Evolutionary conservation across 2,113 vertebrate genomes (phyloP), one percentile per base, ranked within the genome.

Genomic region (Isurus oxyrinchus): DNA sequence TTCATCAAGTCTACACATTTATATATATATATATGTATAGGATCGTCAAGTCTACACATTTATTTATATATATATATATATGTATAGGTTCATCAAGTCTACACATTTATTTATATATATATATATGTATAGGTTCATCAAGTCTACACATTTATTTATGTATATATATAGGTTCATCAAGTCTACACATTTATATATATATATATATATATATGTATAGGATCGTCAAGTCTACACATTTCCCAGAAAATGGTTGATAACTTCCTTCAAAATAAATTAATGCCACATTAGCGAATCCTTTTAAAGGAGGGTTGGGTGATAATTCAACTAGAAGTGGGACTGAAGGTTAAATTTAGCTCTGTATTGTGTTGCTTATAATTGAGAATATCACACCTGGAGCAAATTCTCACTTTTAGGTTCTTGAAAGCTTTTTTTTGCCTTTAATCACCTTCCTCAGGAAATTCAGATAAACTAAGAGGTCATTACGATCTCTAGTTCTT

Each of bases 391-490:
- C 5, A 40, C 57, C 90, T 61, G 31, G 19, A 61, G 35, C n/a
- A 5, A 93, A 0, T 21, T 63, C 90, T 61, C 59, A 93, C 90
- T 93, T 61, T 93, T n/a, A 93, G 13, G 16, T 16, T 93, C 31
- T 61, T 61, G 57, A n/a, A 35, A n/a, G 35, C 19, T 40, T 93
- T n/a, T n/a, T 31, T 55, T 0, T 63, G n/a, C 35, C 21, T 2
- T 94, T 94, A 94, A 94, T 63, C 21, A 21, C 59, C 55, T 94
- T n/a, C 90, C 90, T 40, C 40, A 94, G 90, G 90, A 94, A 66
- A 63, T 11, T 63, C 21, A 0, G 35, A 0, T 66, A 63, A 63
- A 23, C n/a, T 40, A 44, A 40, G 57, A 66, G 59, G 35, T 61
- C 57, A 94, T 63, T 63, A 94, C 0, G 5, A 94, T n/a, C 19